Evolutionary conservation across 2,113 vertebrate species (phyloP), one percentile per base, ranked within the genome.

Genomic region (Grammatotria lemairii): DNA sequence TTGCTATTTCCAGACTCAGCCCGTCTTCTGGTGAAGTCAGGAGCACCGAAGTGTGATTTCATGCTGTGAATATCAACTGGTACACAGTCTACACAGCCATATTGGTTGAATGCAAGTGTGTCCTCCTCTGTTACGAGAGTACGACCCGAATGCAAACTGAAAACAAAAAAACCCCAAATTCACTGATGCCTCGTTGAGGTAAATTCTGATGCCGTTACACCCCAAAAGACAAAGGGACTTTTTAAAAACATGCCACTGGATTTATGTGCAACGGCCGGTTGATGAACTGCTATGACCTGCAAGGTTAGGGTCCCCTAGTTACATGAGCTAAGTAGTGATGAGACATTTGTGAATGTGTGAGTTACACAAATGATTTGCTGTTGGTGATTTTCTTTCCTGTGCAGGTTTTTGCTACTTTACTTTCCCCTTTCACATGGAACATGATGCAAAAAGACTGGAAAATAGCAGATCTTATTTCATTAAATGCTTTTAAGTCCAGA

Each of bases 1-100:
- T 91, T 88, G 92, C 88, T 88, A 91, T 95, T 94, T 93, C 83
- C 88, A 90, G 88, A 83, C 81, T 86, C 88, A 90, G 89, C 90
- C 93, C 80, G 6, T 90, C 92, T 85, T 83, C 83, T 84, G 82
- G 53, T 91, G 65, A 86, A 88, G 70, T 88, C 86, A 57, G 90
- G 89, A 90, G 91, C 86, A 86, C 42, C 11, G 83, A 93, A 75
- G 91, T 89, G 86, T 80, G 89, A 82, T 87, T 93, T 90, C 91
- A 90, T 91, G 87, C 79, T 3, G 45, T 86, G 89, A 94, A 94
- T 93, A 93, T 90, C 82, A 94, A 95, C 90, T 28, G 63, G 54
- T 70, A 11, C 83, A 33, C 33, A 4, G 58, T 83, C 84, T 73
- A 40, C 55, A 84, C 31, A n/a, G 33, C 23, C 40, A 23, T 75